Evolutionary conservation across 2,888 invertebrate species (phyloP), one percentile per base, ranked within the genome.

Genomic region (Empis livida): DNA sequence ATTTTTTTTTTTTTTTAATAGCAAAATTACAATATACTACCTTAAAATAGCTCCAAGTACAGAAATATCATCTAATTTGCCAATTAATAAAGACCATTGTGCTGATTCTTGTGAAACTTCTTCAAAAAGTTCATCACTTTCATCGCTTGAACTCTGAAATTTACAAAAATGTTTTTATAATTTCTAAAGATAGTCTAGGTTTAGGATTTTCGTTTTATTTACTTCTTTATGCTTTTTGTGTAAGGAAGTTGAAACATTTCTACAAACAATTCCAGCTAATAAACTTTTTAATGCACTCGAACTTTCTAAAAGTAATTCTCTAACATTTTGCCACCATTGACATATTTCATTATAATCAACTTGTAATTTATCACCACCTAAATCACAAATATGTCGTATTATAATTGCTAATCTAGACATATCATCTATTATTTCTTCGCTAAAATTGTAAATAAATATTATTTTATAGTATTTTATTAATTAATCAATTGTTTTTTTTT

Each of bases 21-120:
- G n/a, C n/a, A n/a, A n/a, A n/a, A n/a, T n/a, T n/a, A n/a, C n/a
- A n/a, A n/a, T n/a, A n/a, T n/a, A 84, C 67, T 46, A 89, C 76
- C 55, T 83, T 75, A 70, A 51, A 39, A 67, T 64, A 15, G 67
- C 65, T 10, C 84, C 82, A 13, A 93, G 72, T 46, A 89, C 76
- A 3, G 91, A 80, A 51, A 91, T 77, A 63, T 94, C 92, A 65
- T 94, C 93, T 42, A 94, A 73, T 71, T 92, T 92, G 46, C 86
- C 87, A 38, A 90, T 84, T 2, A 94, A 71, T 43, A 90, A 71
- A 14, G 85, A 84, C 88, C 94, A 94, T 61, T 85, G 82, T 39
- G 90, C 84, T 57, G 82, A 80, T 61, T 94, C 94, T 54, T 84
- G 79, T 2, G 89, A 84, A 45, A 92, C 78, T 45, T 82, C 80